These are phyloP conservation scores for Chymomyza caudatula DNA, from an alignment of 2,888 invertebrate genomes.

Conservation along the genomic window DNA sequence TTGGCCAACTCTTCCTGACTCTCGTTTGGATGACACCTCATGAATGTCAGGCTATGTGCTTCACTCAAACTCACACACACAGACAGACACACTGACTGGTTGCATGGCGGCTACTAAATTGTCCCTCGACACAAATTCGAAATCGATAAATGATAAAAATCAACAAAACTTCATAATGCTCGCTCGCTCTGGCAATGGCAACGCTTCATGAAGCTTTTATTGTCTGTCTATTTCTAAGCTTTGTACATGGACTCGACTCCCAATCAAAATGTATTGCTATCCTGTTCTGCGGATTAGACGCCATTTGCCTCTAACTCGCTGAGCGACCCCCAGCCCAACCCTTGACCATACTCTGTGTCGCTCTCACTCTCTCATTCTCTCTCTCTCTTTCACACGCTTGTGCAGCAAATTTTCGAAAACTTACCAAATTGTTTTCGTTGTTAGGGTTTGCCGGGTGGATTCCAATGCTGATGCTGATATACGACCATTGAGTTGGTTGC, in stretches of 20 bases:
- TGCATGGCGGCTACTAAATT: slow-evolving; percentile 57
- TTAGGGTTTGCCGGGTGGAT: slow-evolving; percentile 70
- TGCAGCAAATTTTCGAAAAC: slow-evolving; percentile 70
- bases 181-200: slow-evolving; percentile 39
- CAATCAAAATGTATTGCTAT: slow-evolving; percentile 51
- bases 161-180: slow-evolving; percentile 73
- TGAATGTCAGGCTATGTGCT: slow-evolving; percentile 51
- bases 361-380: slow-evolving; percentile 30
- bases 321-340: too few species aligned
- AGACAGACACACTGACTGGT: slow-evolving; percentile 9
- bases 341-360: background rate
- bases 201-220: slow-evolving; percentile 74
- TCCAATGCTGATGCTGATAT: slow-evolving; percentile 63
- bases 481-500: slow-evolving; percentile 50
- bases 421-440: slow-evolving; percentile 74
- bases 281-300: slow-evolving; percentile 58
- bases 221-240: slow-evolving; percentile 73
- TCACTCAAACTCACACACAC: slow-evolving; percentile 15
- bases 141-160: slow-evolving; percentile 77
- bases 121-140: slow-evolving; percentile 75
- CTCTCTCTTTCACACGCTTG: slow-evolving; percentile 29
- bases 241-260: slow-evolving; percentile 62
- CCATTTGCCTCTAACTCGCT: background rate
- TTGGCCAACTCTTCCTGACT: slow-evolving; percentile 30
- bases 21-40: slow-evolving; percentile 62